Conservation (phyloP, 2,797 vertebrate species). For the Melopsittacus undulatus region DNA sequence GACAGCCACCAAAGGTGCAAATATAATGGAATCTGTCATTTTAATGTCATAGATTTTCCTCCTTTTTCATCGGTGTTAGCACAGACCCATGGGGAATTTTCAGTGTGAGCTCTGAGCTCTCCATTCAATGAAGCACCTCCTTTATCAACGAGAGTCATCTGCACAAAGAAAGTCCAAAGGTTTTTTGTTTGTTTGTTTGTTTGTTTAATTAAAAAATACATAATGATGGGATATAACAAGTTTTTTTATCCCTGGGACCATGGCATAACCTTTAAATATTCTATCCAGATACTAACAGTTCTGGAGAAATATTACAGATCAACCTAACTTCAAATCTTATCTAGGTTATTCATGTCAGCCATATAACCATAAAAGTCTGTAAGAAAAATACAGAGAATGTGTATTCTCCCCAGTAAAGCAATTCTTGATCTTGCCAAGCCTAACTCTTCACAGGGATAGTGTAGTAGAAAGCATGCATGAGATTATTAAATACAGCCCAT, state of each 20-base stretch:
- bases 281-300: not conserved
- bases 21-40: slow-evolving; percentile 67
- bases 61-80: slow-evolving; percentile 13
- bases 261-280: not conserved
- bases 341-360: not conserved
- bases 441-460: not conserved
- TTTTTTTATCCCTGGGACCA: not conserved
- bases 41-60: slow-evolving; percentile 57
- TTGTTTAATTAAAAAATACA: not conserved
- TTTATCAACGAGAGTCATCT: not conserved
- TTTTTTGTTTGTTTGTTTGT: not conserved
- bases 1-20: slow-evolving; percentile 70
- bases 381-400: not conserved
- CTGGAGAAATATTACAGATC: not conserved
- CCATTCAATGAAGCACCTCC: not conserved
- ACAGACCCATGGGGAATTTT: not conserved
- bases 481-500: not conserved
- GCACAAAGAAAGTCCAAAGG: not conserved
- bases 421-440: not conserved
- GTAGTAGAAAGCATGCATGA: not conserved
- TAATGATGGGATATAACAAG: not conserved
- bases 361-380: not conserved
- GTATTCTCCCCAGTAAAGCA: not conserved
- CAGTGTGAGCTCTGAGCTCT: slow-evolving; percentile 7
- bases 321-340: not conserved